Conservation (phyloP, 23 tunicate genomes). For the Trididemnum clinides region DNA sequence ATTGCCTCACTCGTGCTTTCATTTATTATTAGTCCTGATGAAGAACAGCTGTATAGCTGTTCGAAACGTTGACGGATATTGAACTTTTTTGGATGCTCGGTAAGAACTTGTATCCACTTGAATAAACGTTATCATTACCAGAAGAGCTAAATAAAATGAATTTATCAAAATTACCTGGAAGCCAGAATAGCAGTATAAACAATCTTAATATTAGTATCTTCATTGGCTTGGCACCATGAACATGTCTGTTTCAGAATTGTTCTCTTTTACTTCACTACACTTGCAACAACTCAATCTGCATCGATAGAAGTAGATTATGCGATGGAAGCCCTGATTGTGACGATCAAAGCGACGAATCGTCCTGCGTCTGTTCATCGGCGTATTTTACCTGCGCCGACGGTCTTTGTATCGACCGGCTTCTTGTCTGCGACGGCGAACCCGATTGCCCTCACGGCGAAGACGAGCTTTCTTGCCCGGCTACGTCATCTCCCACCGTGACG, state of each 20-base stretch:
- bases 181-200: too few species aligned
- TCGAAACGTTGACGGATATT: too few species aligned
- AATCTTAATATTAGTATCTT: too few species aligned
- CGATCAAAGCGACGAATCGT: constrained; percentile 50
- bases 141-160: too few species aligned
- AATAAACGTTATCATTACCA: too few species aligned
- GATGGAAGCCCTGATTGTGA: constrained; percentile 61
- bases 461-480: neutral
- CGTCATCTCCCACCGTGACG: neutral
- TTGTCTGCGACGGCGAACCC: constrained; percentile 50
- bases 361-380: constrained; percentile 50
- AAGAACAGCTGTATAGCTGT: too few species aligned
- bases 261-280: neutral
- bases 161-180: too few species aligned
- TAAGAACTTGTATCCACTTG: too few species aligned
- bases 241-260: constrained; percentile 24
- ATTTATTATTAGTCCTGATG: too few species aligned
- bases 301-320: constrained; percentile 40
- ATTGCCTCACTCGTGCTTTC: too few species aligned
- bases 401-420: constrained; percentile 34
- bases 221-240: neutral
- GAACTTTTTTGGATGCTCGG: too few species aligned
- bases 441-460: constrained; percentile 65
- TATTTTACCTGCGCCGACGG: constrained; percentile 65
- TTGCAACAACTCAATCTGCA: constrained; percentile 27